These are phyloP conservation scores for Poeciliopsis retropinna DNA, from an alignment of 2,113 vertebrate species.

Conservation along the genomic window DNA sequence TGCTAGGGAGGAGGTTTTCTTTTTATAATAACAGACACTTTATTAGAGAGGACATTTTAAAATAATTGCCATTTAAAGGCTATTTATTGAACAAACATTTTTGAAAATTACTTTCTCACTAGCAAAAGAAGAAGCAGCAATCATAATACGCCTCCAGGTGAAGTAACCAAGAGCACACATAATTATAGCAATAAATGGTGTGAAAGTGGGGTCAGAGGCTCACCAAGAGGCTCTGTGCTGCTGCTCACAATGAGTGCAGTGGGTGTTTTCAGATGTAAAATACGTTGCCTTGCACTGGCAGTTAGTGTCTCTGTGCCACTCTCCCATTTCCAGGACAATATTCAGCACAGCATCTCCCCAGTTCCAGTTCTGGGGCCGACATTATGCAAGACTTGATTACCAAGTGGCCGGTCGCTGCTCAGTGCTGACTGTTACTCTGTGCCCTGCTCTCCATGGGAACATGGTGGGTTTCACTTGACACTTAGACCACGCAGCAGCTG, in stretches of 20 bases:
- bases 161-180: conserved; percentile 42
- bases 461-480: conserved; percentile 58
- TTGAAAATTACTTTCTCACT: conserved; percentile 41
- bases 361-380: conserved; percentile 48
- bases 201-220: conserved; percentile 55
- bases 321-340: conserved; percentile 31
- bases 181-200: conserved; percentile 54
- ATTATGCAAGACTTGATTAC: conserved; percentile 69
- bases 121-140: conserved; percentile 29
- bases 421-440: conserved; percentile 67
- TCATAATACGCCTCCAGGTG: conserved; percentile 45
- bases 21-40: conserved; percentile 48
- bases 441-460: conserved; percentile 53
- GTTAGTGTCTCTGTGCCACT: conserved; percentile 33
- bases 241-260: conserved; percentile 31
- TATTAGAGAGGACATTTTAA: conserved; percentile 45
- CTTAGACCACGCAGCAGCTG: conserved; percentile 68
- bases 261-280: conserved; percentile 38
- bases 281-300: conserved; percentile 30
- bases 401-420: conserved; percentile 63
- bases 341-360: conserved; percentile 38
- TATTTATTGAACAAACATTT: conserved; percentile 47
- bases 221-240: conserved; percentile 39
- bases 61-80: conserved; percentile 43
- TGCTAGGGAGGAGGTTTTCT: conserved; percentile 33